Base-by-base conservation (phyloP, 2,888 invertebrate genomes). In the Himalopsyche japonica region DNA sequence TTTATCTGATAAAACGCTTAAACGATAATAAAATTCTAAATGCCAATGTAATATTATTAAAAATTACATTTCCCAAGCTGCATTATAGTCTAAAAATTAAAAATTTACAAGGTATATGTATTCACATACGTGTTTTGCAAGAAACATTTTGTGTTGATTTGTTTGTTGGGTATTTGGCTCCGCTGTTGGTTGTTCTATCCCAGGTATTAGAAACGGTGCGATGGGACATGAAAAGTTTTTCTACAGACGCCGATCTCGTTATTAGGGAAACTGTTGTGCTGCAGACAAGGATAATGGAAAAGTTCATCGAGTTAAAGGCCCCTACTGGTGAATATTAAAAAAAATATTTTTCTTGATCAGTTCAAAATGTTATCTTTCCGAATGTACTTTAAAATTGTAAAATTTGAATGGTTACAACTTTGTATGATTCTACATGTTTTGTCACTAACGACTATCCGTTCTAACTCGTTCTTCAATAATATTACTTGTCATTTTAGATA, bases 141-240 rank as follows among this genome's bases (percentile, higher is more conserved):
- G 80, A 82, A 79, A 64, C 80, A 15, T 85, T 83, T 18, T 49
- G 47, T 24, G n/a, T 24, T 0, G 37, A 70, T 10, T 48, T 24
- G 7, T 6, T 43, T 2, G n/a, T 89, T 70, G 87, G 88, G 80
- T 91, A 90, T 86, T 89, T 91, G 76, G 91, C 91, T 15, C 92
- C 92, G 18, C 89, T 91, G 88, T 87, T 92, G 57, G 91, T 90
- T 0, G 91, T 91, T 91, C 85, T 92, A 27, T 91, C 89, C 15
- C 92, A 91, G 88, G 89, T 91, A 3, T 86, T 92, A 78, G 90
- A 91, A 84, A 87, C 88, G 3, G 89, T 90, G 0, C 88, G 92
- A 30, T 91, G 91, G 91, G 90, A 89, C 80, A 89, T 91, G 10
- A 88, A 88, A 30, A 89, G 89, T 48, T 92, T 90, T 88, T 83